Base-by-base conservation (phyloP, 1,140 invertebrate species). In the Amphibalanus amphitrite region DNA sequence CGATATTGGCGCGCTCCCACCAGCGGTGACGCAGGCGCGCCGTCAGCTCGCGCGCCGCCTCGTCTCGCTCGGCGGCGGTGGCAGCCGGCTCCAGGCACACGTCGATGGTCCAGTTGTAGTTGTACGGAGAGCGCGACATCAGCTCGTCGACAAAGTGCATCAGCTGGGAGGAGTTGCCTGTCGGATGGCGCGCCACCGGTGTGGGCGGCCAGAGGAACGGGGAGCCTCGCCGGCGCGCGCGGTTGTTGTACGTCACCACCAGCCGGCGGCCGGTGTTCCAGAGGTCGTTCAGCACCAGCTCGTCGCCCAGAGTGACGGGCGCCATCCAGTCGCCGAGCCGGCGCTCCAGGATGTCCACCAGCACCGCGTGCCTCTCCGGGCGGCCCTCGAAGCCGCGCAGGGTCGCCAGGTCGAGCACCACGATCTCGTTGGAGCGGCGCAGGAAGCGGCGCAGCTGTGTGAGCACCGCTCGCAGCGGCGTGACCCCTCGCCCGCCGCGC, bases 91-190 rank as follows among this genome's bases (percentile, higher is more conserved):
- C 47, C 47, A 59, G 20, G 20, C 47, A 59, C 13, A 23, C 20
- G 13, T 59, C 47, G 6, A 59, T 59, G 13, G 47, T 59, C 47
- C 47, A 59, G 47, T 59, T 59, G 20, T 59, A 59, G 13, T 1
- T 13, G 20, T 59, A 59, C 13, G 47, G 47, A 8, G 47, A 13
- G 47, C 47, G 47, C 47, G 47, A 3, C 0, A 78, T 30, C 71
- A 84, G 75, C 1, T 74, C 80, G 69, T 84, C 82, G 10, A 83
- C 84, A 75, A 87, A 82, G 20, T 84, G 85, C 86, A 86, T 87
- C 67, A 84, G 80, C 70, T 87, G 86, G 29, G 80, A 77, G 3
- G 84, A 82, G 20, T 79, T 78, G 28, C 77, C 76, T 81, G 82
- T 85, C 0, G 84, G 73, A 20, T 70, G 70, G 13, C 47, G 68